Conservation (phyloP, 2,888 invertebrate species). For the Ophioninae sp. region DNA sequence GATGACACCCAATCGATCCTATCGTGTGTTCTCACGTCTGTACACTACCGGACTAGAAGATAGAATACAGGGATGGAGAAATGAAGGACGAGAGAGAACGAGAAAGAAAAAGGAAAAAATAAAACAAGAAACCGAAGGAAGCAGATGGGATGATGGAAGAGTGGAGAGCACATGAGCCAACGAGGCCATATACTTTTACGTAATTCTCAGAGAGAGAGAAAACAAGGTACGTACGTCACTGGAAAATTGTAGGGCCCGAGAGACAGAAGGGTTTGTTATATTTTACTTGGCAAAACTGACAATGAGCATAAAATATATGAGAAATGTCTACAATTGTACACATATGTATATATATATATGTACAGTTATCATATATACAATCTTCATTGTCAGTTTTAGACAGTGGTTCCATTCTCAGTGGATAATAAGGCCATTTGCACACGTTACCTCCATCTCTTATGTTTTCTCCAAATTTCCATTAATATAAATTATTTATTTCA, state of each 20-base stretch:
- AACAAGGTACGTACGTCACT: conserved; percentile 31
- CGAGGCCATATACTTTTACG: conserved; percentile 16
- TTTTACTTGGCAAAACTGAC: neutral
- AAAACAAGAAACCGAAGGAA: neutral
- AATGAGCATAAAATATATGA: neutral
- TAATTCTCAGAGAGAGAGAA: conserved; percentile 11
- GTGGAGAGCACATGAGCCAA: conserved; percentile 17
- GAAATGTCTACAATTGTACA: neutral
- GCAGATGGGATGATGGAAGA: neutral
- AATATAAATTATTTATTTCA: too few species aligned
- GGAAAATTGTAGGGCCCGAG: neutral
- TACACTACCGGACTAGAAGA: conserved; percentile 8
- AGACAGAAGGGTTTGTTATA: neutral
- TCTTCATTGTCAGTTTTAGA: too few species aligned
- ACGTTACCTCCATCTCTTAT: too few species aligned
- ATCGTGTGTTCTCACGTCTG: conserved; percentile 45
- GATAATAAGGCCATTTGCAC: too few species aligned
- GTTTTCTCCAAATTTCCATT: too few species aligned
- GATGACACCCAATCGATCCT: conserved; percentile 51
- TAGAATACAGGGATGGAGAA: neutral
- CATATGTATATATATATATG: too few species aligned
- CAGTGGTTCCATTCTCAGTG: too few species aligned
- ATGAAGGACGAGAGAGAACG: neutral
- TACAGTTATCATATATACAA: too few species aligned
- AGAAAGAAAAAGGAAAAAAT: neutral